These are phyloP conservation scores for Ispidina picta DNA, from an alignment of 2,797 vertebrate genomes.

Conservation along the genomic window DNA sequence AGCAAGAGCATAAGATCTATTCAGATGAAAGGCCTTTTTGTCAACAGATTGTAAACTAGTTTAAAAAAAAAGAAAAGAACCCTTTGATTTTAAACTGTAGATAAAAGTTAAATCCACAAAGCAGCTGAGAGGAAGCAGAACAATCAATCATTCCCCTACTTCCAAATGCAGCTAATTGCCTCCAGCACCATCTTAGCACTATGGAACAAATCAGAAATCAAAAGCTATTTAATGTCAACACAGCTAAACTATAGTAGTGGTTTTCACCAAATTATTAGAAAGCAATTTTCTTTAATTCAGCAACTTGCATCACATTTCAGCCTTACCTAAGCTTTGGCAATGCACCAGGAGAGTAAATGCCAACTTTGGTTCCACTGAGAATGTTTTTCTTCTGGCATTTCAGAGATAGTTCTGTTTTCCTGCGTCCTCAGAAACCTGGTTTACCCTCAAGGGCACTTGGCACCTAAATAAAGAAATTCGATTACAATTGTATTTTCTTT, in stretches of 20 bases:
- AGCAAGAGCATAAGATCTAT: not conserved
- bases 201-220: slow-evolving; percentile 31
- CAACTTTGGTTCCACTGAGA: not conserved
- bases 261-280: slow-evolving; percentile 20
- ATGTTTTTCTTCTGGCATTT: not conserved
- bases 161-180: slow-evolving; percentile 46
- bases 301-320: not conserved
- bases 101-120: slow-evolving; percentile 51
- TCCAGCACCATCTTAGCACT: slow-evolving; percentile 29
- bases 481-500: not conserved
- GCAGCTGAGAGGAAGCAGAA: slow-evolving; percentile 39
- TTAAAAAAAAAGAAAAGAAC: not conserved
- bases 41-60: slow-evolving; percentile 40
- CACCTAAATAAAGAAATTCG: not conserved
- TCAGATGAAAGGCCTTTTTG: not conserved
- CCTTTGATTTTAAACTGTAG: slow-evolving; percentile 35
- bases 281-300: not conserved
- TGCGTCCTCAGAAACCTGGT: not conserved
- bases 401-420: not conserved
- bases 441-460: not conserved
- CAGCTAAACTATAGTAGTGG: not conserved
- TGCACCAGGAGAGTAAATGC: not conserved
- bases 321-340: not conserved
- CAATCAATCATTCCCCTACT: slow-evolving; percentile 16
- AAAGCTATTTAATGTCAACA: slow-evolving; percentile 19